phyloP scores from a whole-genome alignment of 2,888 invertebrate genomes.

The Phanerotoma sp. region DNA sequence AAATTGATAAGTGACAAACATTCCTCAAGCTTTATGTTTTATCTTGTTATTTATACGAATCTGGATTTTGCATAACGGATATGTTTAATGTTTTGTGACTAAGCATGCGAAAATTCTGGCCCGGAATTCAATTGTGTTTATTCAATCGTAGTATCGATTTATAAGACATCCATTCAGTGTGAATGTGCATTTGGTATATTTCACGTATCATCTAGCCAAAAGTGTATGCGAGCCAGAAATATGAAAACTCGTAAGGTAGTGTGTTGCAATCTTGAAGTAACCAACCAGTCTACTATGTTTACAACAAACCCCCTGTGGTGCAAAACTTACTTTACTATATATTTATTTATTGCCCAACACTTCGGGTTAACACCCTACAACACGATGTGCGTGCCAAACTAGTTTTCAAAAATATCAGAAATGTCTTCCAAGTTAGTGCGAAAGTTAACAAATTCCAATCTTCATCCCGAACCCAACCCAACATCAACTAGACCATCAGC shows the following conservation, averaged over 20 bases:
- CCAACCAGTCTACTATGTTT: conserved; percentile 5
- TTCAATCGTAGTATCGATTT: conserved; percentile 2
- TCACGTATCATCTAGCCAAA: background rate
- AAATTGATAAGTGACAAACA: no score
- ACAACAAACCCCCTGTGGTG: conserved; percentile 8
- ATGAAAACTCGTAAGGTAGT: background rate
- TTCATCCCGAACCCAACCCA: no score
- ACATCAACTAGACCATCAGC: background rate
- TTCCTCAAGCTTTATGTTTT: no score
- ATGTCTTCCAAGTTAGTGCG: background rate
- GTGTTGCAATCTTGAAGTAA: background rate
- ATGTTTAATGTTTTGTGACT: no score
- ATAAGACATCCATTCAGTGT: background rate
- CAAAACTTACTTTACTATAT: conserved; percentile 16
- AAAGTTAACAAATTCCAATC: background rate
- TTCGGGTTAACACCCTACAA: background rate
- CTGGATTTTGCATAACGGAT: no score
- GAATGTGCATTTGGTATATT: background rate
- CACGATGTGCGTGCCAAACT: conserved; percentile 1
- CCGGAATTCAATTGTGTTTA: background rate
- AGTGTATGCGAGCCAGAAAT: background rate
- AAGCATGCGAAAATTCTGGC: no score
- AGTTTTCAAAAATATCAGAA: background rate
- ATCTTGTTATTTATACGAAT: no score
- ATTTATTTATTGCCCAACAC: conserved; percentile 12